Evolutionary conservation across 1,140 invertebrate species (phyloP).

Genomic region (Augochlora pura): DNA sequence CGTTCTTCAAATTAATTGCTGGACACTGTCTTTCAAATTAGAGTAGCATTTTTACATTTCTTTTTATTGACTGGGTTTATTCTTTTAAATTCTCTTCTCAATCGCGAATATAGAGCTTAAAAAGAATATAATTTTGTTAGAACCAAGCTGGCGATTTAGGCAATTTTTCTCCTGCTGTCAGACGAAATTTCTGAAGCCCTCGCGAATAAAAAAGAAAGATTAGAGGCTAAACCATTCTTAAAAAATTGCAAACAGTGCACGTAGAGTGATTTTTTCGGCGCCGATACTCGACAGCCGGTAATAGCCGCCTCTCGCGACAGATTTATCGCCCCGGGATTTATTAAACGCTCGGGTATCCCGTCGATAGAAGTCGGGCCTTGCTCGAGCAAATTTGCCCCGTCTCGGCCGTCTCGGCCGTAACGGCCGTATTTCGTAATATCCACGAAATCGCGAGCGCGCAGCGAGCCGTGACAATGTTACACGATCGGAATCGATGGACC

Average conservation of each 20-base stretch:
- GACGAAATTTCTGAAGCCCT: too few relatives aligned
- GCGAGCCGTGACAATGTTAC: slow-evolving; percentile 45
- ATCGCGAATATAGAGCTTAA: too few relatives aligned
- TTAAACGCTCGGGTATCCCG: background rate
- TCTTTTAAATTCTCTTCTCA: too few relatives aligned
- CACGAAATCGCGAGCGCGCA: slow-evolving; percentile 42
- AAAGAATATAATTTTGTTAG: too few relatives aligned
- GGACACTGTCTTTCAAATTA: too few relatives aligned
- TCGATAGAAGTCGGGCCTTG: too few relatives aligned
- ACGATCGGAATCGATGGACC: slow-evolving; percentile 29
- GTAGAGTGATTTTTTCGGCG: background rate
- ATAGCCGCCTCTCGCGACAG: background rate
- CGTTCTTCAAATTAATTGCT: background rate
- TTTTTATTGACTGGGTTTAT: too few relatives aligned
- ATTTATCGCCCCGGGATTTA: background rate
- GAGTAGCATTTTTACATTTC: too few relatives aligned
- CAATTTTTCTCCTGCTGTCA: too few relatives aligned
- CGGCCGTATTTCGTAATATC: slow-evolving; percentile 47
- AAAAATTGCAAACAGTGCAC: background rate
- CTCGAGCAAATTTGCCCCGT: slow-evolving; percentile 4
- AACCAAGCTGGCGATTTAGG: too few relatives aligned
- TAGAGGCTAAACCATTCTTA: too few relatives aligned
- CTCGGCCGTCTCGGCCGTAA: slow-evolving; percentile 7
- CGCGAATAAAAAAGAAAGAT: too few relatives aligned
- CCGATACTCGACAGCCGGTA: background rate